These are phyloP conservation scores for Rhopalosiphum maidis DNA, from an alignment of 1,140 invertebrate genomes.

Conservation along the genomic window DNA sequence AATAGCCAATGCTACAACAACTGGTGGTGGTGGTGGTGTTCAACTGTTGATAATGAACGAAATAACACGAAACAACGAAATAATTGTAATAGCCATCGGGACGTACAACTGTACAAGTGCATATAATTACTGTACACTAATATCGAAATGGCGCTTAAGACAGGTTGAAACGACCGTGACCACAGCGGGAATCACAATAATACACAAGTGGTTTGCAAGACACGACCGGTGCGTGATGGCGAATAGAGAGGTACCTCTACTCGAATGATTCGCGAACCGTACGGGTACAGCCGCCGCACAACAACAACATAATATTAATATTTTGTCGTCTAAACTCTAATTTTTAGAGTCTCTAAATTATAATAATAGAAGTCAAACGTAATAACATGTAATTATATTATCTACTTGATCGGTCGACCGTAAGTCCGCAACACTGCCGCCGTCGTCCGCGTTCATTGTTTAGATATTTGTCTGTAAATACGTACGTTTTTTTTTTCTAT, in stretches of 20 bases:
- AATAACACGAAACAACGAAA: not conserved
- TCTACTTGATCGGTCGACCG: not conserved
- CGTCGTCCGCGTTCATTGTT: not conserved
- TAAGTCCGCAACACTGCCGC: not conserved
- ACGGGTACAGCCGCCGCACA: not conserved
- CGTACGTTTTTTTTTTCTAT: not conserved
- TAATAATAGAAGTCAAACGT: not conserved
- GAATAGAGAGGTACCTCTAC: not conserved
- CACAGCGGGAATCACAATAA: not conserved
- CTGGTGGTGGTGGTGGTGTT: not conserved
- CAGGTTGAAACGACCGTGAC: not conserved
- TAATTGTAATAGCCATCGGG: not conserved
- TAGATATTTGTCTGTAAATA: not conserved
- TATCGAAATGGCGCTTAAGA: not conserved
- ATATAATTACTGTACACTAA: not conserved
- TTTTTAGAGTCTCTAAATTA: not conserved
- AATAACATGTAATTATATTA: conserved; percentile 14
- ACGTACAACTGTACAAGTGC: not conserved
- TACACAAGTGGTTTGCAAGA: not conserved
- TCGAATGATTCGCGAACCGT: not conserved
- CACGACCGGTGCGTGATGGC: not conserved
- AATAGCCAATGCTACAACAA: not conserved
- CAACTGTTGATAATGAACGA: not conserved
- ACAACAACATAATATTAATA: not conserved
- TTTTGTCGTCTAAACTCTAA: not conserved